Evolutionary conservation across 2,113 vertebrate species (phyloP).

Genomic region (Callipepla squamata): DNA sequence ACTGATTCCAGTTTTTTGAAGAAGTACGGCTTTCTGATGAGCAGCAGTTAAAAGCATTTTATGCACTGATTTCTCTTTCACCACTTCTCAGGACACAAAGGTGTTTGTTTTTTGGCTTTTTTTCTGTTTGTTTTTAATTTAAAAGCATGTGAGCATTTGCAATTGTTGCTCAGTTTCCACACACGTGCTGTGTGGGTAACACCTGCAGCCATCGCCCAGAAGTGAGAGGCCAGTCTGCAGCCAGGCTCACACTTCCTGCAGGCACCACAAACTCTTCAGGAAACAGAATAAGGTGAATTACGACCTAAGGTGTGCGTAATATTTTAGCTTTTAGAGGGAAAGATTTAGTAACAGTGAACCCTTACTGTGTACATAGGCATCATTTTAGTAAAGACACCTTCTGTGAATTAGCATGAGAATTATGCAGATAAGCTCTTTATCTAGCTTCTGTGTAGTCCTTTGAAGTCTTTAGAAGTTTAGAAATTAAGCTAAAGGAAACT

Average conservation of each 20-base stretch:
- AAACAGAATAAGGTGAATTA: neutral
- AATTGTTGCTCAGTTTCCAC: neutral
- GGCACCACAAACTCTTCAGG: neutral
- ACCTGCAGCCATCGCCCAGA: neutral
- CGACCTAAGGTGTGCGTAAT: rapidly evolving
- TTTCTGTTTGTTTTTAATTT: neutral
- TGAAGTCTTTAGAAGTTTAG: constrained; percentile 60
- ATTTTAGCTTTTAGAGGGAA: neutral
- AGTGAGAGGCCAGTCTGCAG: neutral
- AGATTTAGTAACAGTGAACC: neutral
- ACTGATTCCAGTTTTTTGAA: neutral
- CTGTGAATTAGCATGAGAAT: constrained; percentile 63
- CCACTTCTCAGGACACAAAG: neutral
- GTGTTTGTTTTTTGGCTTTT: neutral
- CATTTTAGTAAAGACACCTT: constrained; percentile 54
- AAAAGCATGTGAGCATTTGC: neutral
- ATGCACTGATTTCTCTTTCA: neutral
- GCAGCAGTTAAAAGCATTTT: neutral
- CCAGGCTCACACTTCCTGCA: neutral
- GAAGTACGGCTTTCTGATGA: neutral
- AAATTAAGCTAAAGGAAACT: constrained; percentile 48
- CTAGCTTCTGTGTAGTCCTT: constrained; percentile 34
- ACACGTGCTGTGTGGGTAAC: rapidly evolving
- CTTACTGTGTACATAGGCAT: neutral
- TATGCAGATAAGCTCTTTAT: constrained; percentile 67